Base-by-base conservation (phyloP, 2,888 invertebrate species). In the Notodonta ziczac region DNA sequence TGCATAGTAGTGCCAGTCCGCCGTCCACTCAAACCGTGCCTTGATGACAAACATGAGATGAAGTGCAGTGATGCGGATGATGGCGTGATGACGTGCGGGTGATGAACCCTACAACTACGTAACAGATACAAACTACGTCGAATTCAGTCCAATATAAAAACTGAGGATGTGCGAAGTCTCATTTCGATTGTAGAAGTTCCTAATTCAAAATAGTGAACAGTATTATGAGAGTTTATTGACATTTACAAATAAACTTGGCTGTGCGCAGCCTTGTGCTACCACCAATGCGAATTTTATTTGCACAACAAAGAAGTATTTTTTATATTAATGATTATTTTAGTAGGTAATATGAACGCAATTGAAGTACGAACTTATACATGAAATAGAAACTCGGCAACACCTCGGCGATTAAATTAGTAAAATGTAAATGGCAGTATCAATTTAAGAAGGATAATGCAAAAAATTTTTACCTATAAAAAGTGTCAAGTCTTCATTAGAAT, bases 1-100 rank as follows among this genome's bases (percentile, higher is more conserved):
- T n/a, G 13, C n/a, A 46, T 46, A 81, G 80, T 80, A 76, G 68
- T 71, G 81, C 89, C 89, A 91, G 88, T 82, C 63, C 85, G 86
- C 84, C 86, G 74, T 77, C 89, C 92, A 88, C 85, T 89, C 93
- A 93, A 84, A 92, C 92, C 84, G 89, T 92, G 92, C 85, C 82
- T 57, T 74, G 80, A 89, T 90, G 90, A 90, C 77, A 74, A 83
- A 78, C 81, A 88, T 87, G 84, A 76, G 81, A 88, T 91, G 90
- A 89, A 76, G 86, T 89, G 90, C 82, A 86, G 91, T 92, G 93
- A 93, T 92, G 93, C 91, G 92, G 92, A 91, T 88, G 89, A 89
- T 82, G 81, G 84, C 85, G 83, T 83, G 83, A 84, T 81, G 83
- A 84, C 63, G 73, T 72, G 69, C 70, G 70, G 75, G 77, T 77